phyloP scores from a whole-genome alignment of 2,888 invertebrate species.

The Osedax frankpressi region DNA sequence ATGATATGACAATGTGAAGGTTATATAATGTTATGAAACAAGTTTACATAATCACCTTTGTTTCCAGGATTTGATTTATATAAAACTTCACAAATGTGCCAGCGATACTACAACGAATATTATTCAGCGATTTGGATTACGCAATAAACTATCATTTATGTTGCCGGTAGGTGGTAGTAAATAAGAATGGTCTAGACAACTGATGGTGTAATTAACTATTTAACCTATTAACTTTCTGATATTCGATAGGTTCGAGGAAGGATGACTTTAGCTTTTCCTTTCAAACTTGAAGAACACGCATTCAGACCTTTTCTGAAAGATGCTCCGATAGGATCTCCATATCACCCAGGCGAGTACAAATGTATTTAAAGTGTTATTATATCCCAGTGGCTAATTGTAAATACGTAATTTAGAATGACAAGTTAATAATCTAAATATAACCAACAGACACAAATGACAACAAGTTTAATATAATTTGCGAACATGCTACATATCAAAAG shows the following conservation, averaged over 20 bases:
- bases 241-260: background rate
- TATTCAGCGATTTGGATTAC: background rate
- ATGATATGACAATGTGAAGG: too few relatives aligned
- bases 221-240: too few relatives aligned
- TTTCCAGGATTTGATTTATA: background rate
- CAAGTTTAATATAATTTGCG: slow-evolving; percentile 36
- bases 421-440: too few relatives aligned
- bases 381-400: too few relatives aligned
- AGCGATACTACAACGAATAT: background rate
- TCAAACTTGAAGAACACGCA: slow-evolving; percentile 30
- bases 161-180: background rate
- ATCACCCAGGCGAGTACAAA: background rate
- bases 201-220: too few relatives aligned
- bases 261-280: slow-evolving; percentile 38
- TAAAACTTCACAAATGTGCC: slow-evolving; percentile 1
- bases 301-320: slow-evolving; percentile 29
- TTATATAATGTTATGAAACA: too few relatives aligned
- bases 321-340: background rate
- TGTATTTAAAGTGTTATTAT: background rate
- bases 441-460: slow-evolving; percentile 20
- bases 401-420: too few relatives aligned
- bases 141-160: background rate
- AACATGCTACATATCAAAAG: slow-evolving; percentile 39
- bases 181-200: too few relatives aligned
- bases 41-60: too few relatives aligned